These are phyloP conservation scores for Drosophila lowei DNA, from an alignment of 1,140 invertebrate species.

Conservation along the genomic window DNA sequence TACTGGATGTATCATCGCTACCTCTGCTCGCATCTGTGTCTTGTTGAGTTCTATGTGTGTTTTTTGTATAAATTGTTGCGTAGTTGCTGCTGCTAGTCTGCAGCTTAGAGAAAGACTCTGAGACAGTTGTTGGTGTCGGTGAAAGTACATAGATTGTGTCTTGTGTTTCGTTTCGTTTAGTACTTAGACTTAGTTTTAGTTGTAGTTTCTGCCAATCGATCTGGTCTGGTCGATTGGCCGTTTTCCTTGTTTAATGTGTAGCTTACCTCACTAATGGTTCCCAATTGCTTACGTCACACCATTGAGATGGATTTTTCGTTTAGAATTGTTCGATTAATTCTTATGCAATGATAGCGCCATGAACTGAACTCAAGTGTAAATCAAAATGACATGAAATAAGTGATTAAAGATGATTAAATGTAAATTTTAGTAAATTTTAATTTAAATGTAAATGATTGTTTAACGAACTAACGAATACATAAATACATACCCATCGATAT, in stretches of 20 bases:
- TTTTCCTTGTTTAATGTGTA: conserved; percentile 82
- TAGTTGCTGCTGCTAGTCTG: conserved; percentile 31
- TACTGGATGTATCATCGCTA: conserved; percentile 15
- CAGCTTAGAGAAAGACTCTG: conserved; percentile 45
- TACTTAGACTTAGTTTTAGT: conserved; percentile 35
- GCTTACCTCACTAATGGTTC: conserved; percentile 83
- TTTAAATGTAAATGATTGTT: conserved; percentile 32
- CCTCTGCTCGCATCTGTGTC: conserved; percentile 42
- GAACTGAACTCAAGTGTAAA: conserved; percentile 68
- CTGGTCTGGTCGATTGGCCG: conserved; percentile 30
- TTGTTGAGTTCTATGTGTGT: conserved; percentile 22
- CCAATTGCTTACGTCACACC: conserved; percentile 83
- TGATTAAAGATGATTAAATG: conserved; percentile 23
- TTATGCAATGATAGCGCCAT: conserved; percentile 79
- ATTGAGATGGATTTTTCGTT: conserved; percentile 80
- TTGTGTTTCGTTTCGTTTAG: conserved; percentile 14
- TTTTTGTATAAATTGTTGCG: conserved; percentile 53
- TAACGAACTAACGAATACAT: conserved; percentile 19
- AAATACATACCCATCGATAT: conserved; percentile 64
- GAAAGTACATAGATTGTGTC: conserved; percentile 29
- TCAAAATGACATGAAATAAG: conserved; percentile 31
- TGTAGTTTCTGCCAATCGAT: conserved; percentile 36
- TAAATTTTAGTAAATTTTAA: conserved; percentile 10
- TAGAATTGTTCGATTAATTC: conserved; percentile 55
- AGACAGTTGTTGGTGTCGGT: conserved; percentile 22